These are phyloP conservation scores for Sussaba pulchella DNA, from an alignment of 2,888 invertebrate species.

Conservation along the genomic window DNA sequence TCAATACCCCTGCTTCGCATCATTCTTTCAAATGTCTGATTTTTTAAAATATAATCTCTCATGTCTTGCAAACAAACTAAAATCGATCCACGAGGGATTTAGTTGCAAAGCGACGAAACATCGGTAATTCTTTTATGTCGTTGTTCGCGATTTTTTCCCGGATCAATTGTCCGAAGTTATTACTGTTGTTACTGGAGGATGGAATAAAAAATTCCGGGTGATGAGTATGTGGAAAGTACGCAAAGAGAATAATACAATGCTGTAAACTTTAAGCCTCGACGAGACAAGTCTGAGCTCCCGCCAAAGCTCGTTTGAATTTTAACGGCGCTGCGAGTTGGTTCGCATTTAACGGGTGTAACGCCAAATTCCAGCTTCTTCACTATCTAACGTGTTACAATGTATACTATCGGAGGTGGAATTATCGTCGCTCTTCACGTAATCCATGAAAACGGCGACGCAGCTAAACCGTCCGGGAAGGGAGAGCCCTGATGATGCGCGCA, in stretches of 20 bases:
- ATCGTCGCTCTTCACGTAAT: conserved; percentile 31
- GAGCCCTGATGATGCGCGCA: conserved; percentile 6
- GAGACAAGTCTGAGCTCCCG: conserved; percentile 34
- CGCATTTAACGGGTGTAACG: conserved; percentile 26
- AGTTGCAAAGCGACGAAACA: neutral
- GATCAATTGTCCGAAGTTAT: neutral
- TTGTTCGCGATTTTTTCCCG: neutral
- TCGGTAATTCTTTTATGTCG: neutral
- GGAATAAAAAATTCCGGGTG: conserved; percentile 15
- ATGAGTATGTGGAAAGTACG: conserved; percentile 13
- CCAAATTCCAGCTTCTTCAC: conserved; percentile 22
- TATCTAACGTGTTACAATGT: neutral
- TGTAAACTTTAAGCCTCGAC: conserved; percentile 36
- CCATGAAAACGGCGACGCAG: conserved; percentile 18
- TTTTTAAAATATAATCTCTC: neutral
- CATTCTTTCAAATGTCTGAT: neutral
- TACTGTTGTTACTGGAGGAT: neutral
- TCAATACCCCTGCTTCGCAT: neutral
- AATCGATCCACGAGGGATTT: neutral
- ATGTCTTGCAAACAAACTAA: neutral
- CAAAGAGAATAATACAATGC: conserved; percentile 29
- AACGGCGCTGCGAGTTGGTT: conserved; percentile 44
- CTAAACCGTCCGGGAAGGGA: neutral
- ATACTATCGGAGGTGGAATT: neutral
- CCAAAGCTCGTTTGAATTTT: conserved; percentile 51